A percentile compares a stretch with the other conserved stretches of the same genome.
Conservation (phyloP, 2,888 invertebrate species). For the Iphiclides podalirius region DNA sequence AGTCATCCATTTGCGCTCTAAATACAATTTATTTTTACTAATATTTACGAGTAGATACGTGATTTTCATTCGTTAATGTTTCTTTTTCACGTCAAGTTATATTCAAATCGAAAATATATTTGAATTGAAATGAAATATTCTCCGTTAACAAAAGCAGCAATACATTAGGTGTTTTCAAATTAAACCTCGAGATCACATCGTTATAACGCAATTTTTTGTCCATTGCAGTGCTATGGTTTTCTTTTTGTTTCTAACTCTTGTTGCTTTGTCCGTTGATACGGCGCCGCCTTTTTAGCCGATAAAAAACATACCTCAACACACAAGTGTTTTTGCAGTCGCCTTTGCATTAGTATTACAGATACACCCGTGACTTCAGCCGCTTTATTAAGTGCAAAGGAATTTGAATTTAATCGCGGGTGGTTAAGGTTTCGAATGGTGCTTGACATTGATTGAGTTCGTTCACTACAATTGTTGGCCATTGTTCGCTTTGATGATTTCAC, state of each 20-base stretch:
- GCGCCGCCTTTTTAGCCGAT: slow-evolving; percentile 1
- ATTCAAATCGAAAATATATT: too few species aligned
- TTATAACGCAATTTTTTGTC: not conserved
- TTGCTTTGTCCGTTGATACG: slow-evolving; percentile 7
- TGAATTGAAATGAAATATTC: too few species aligned
- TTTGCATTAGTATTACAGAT: slow-evolving; percentile 4
- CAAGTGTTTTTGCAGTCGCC: slow-evolving; percentile 10
- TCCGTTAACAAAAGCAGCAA: too few species aligned
- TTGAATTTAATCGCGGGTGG: not conserved
- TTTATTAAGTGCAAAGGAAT: slow-evolving; percentile 1
- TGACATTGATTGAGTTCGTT: not conserved
- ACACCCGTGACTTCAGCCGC: not conserved
- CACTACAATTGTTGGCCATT: slow-evolving; percentile 2
- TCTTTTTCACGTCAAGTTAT: too few species aligned
- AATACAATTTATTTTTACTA: too few species aligned
- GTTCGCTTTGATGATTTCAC: slow-evolving; percentile 44
- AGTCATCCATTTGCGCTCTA: too few species aligned
- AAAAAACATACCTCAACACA: slow-evolving; percentile 4
- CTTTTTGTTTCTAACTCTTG: not conserved
- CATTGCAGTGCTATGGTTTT: not conserved
- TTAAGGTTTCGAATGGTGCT: slow-evolving; percentile 1
- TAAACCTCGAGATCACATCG: not conserved
- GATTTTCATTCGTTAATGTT: too few species aligned
- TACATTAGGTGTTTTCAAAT: too few species aligned
- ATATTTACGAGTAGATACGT: too few species aligned